Evolutionary conservation across 2,888 invertebrate species (phyloP).

Genomic region (Camponotus fellah): DNA sequence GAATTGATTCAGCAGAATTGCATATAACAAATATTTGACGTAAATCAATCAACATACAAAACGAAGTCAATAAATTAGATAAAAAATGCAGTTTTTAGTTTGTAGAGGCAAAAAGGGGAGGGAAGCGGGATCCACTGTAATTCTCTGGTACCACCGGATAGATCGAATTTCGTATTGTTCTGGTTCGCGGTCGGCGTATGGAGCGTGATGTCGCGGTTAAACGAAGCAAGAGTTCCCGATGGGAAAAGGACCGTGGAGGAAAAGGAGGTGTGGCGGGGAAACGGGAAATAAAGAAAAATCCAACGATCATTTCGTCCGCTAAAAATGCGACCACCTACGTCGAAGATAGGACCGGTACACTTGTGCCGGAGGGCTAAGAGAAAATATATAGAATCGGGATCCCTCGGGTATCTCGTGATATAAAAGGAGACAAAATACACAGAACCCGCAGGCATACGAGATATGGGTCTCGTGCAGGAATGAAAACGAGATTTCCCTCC

Average conservation of each 20-base stretch:
- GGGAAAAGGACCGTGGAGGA: slow-evolving; percentile 40
- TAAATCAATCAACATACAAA: slow-evolving; percentile 27
- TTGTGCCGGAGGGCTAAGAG: slow-evolving; percentile 75
- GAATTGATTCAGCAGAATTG: background rate
- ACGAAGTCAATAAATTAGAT: background rate
- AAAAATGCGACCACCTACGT: slow-evolving; percentile 64
- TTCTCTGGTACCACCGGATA: background rate
- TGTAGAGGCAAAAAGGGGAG: background rate
- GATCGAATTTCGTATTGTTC: slow-evolving; percentile 44
- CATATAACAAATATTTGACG: background rate
- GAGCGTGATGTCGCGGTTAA: slow-evolving; percentile 55
- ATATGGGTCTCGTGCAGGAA: slow-evolving; percentile 73
- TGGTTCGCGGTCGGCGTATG: slow-evolving; percentile 32
- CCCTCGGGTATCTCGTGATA: slow-evolving; percentile 79
- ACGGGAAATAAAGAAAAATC: slow-evolving; percentile 61
- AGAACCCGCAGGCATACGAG: slow-evolving; percentile 71
- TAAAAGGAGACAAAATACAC: slow-evolving; percentile 81
- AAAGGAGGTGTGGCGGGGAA: background rate
- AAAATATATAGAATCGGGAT: slow-evolving; percentile 79
- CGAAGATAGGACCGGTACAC: slow-evolving; percentile 65
- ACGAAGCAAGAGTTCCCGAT: slow-evolving; percentile 53
- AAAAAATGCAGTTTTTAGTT: background rate
- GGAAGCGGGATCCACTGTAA: slow-evolving; percentile 1
- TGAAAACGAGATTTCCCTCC: slow-evolving; percentile 79
- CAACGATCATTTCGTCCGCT: slow-evolving; percentile 64